Evolutionary conservation across 2,797 vertebrate species (phyloP).

Genomic region (Sebastes ruberrimus): DNA sequence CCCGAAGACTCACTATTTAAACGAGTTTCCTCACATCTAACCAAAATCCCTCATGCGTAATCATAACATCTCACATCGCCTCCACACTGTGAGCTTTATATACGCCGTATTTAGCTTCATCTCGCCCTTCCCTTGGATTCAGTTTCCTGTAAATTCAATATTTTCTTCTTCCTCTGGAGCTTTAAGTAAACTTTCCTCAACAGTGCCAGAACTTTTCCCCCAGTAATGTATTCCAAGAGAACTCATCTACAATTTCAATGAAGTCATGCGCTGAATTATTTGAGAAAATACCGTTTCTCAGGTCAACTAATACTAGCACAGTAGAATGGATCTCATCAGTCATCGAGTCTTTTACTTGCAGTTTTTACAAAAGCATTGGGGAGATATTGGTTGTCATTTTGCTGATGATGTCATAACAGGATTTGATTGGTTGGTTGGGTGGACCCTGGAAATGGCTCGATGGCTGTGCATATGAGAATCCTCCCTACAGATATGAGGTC

Average conservation of each 20-base stretch:
- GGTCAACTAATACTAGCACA: background rate
- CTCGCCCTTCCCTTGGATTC: slow-evolving; percentile 19
- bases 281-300: background rate
- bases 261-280: background rate
- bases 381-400: background rate
- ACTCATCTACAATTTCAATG: slow-evolving; percentile 35
- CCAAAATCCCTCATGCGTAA: background rate
- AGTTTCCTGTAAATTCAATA: slow-evolving; percentile 30
- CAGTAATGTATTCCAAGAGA: slow-evolving; percentile 14
- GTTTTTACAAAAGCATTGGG: background rate
- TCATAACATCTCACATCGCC: slow-evolving; percentile 9
- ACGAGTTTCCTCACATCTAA: slow-evolving; percentile 4
- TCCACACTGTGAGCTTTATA: background rate
- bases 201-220: background rate
- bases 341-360: background rate
- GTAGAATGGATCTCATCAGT: background rate
- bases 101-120: background rate
- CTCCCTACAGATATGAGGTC: background rate
- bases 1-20: background rate
- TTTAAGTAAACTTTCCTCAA: slow-evolving; percentile 19
- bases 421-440: background rate
- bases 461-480: background rate
- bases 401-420: background rate
- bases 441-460: background rate
- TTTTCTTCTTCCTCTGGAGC: slow-evolving; percentile 30